Base-by-base conservation (phyloP, 2,113 vertebrate genomes). In the Cathartes aura region DNA sequence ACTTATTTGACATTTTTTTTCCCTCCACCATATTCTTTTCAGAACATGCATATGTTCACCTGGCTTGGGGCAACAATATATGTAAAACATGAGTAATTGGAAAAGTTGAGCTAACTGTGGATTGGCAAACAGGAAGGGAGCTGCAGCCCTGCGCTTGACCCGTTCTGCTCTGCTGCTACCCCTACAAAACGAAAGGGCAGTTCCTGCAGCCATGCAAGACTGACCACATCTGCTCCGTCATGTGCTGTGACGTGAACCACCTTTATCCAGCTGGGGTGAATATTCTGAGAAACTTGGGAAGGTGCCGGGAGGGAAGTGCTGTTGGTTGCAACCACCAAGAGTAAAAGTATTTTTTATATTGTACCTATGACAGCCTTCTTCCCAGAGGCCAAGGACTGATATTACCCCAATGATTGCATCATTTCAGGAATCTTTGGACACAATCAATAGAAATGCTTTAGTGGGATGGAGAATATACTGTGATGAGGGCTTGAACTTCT, bases 201-300 rank as follows among this genome's bases (percentile, higher is more conserved):
- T 5, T 71, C 82, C 48, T 20, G 62, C 48, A 53, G 43, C 55
- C 36, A 2, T 4, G 14, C 32, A 48, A 45, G 38, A 32, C 38
- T 9, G 4, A 38, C 26, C 40, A 5, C 42, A 55, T 34, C 53
- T 30, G 52, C 78, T 38, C 47, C 10, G 0, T 32, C 30, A 4
- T 0, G 1, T 8, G 21, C 56, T 4, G 2, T 12, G 40, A 34
- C 3, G 3, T 29, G 78, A 56, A 72, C 42, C 45, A 32, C 67
- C 30, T 59, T 15, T 2, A 43, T 13, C 15, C 24, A 79, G 43
- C 52, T 11, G n/a, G 8, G 79, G 27, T 19, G 36, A 79, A 20
- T 6, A 48, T 32, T 22, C n/a, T 34, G 26, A 16, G 17, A n/a
- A 47, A 68, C 20, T 3, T 17, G 15, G 7, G 66, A 68, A 50